Conservation (phyloP, 2,797 vertebrate species). For the Threskiornis aethiopicus region DNA sequence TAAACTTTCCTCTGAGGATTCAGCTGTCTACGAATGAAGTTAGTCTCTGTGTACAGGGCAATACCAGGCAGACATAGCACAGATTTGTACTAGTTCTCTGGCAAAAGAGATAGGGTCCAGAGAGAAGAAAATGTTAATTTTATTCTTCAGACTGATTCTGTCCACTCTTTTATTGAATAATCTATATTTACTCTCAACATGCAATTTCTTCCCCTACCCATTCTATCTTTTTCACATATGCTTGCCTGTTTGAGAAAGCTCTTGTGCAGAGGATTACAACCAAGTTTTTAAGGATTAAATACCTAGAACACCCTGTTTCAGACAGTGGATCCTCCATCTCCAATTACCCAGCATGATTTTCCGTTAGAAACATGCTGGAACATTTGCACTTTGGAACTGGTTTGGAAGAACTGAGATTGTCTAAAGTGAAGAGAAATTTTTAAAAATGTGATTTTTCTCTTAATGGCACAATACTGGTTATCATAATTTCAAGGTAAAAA, state of each 20-base stretch:
- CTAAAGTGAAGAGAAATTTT: background rate
- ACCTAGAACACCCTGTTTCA: background rate
- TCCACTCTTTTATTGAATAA: background rate
- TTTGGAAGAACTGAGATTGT: background rate
- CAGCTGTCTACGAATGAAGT: background rate
- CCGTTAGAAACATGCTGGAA: background rate
- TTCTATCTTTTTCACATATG: background rate
- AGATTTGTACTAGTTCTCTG: background rate
- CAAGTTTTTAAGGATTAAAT: background rate
- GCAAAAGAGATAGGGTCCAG: background rate
- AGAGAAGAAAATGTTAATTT: background rate
- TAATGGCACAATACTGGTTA: background rate
- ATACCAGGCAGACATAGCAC: background rate
- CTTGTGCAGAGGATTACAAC: background rate
- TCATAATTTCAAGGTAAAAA: background rate
- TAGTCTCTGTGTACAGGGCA: background rate
- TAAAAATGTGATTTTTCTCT: background rate
- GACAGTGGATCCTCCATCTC: background rate
- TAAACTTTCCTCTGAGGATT: constrained; percentile 27
- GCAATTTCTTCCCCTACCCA: background rate
- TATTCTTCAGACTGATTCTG: background rate
- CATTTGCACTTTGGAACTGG: background rate
- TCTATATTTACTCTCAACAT: background rate
- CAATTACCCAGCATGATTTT: background rate
- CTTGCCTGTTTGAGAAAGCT: background rate